phyloP scores from a whole-genome alignment of 2,113 vertebrate genomes.

The Nanger granti region DNA sequence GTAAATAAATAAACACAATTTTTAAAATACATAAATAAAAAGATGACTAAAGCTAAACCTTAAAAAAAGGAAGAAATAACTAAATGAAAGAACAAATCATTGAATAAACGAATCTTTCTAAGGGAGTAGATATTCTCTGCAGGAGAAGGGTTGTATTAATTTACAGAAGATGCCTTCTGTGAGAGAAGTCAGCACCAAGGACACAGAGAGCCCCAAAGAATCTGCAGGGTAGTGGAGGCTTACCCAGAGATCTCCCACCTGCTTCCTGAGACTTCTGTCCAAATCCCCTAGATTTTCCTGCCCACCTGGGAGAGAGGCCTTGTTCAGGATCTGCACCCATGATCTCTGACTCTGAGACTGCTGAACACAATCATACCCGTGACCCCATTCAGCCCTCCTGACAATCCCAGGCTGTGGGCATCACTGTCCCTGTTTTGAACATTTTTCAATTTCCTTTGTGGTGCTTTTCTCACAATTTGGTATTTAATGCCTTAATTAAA shows the following conservation, averaged over 20 bases:
- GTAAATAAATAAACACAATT: not conserved
- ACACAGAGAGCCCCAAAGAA: not conserved
- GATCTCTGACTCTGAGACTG: slow-evolving; percentile 52
- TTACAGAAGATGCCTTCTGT: not conserved
- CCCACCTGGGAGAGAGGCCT: not conserved
- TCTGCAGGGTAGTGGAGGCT: not conserved
- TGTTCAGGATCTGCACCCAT: not conserved
- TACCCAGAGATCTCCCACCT: not conserved
- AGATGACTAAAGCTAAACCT: not conserved
- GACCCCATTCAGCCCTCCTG: not conserved
- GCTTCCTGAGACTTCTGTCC: not conserved
- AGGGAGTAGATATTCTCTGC: not conserved
- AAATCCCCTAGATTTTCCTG: not conserved
- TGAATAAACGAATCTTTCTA: not conserved
- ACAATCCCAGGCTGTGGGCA: fast-evolving
- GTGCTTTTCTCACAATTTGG: not conserved
- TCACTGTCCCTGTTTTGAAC: not conserved
- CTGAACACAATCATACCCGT: not conserved
- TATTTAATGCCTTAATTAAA: not conserved
- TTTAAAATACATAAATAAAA: not conserved
- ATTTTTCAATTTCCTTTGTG: not conserved
- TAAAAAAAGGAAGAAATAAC: not conserved
- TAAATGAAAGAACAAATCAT: not conserved
- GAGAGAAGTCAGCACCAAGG: not conserved
- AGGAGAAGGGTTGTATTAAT: not conserved